Conservation (phyloP, 2,113 vertebrate genomes). For the Sciurus niger region DNA sequence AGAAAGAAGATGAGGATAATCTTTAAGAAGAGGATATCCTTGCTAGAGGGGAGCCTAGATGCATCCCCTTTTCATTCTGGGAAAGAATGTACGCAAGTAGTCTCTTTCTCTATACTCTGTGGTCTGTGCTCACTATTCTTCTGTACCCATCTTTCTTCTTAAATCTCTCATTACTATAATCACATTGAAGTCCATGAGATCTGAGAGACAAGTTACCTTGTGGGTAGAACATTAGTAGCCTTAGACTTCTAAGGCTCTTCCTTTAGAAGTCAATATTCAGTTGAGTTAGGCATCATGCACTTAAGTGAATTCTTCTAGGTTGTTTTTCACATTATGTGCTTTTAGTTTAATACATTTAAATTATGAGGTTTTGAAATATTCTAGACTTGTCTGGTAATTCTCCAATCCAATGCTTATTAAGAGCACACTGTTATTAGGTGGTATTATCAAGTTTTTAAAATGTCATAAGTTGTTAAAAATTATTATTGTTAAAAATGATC, state of each 20-base stretch:
- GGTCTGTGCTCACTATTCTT: not conserved
- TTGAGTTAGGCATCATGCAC: not conserved
- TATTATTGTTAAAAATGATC: not conserved
- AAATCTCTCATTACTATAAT: not conserved
- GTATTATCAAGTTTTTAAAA: constrained; percentile 10
- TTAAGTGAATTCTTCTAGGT: not conserved
- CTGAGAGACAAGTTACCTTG: not conserved
- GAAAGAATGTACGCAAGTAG: not conserved
- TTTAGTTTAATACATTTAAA: not conserved
- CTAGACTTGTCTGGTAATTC: not conserved
- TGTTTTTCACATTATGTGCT: not conserved
- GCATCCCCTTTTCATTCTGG: not conserved
- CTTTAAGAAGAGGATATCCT: not conserved
- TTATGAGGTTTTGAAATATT: not conserved
- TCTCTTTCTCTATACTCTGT: not conserved
- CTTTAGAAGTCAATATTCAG: not conserved
- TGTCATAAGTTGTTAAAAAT: not conserved
- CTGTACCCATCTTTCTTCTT: not conserved
- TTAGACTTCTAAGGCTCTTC: not conserved
- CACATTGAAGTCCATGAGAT: not conserved
- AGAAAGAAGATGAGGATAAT: not conserved
- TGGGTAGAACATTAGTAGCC: not conserved
- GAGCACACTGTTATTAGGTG: not conserved
- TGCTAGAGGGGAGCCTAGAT: not conserved
- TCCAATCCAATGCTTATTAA: not conserved